phyloP scores from a whole-genome alignment of 2,113 vertebrate species.

The Jacana jacana region DNA sequence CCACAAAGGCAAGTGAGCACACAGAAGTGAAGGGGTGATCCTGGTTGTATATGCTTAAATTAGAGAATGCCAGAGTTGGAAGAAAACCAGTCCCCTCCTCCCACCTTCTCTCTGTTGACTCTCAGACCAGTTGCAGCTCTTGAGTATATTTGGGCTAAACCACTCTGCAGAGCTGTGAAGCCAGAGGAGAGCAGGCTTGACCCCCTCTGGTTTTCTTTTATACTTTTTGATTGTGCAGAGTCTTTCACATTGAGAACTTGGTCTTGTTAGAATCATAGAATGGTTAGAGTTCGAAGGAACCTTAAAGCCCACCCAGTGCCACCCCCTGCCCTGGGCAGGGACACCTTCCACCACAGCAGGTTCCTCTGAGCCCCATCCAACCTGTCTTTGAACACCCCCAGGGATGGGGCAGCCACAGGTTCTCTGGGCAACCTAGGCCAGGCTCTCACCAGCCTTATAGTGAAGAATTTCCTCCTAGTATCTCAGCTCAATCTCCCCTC shows the following conservation, averaged over 20 bases:
- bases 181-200: not conserved
- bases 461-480: too few relatives aligned
- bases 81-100: not conserved
- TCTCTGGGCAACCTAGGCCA: too few relatives aligned
- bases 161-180: not conserved
- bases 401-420: too few relatives aligned
- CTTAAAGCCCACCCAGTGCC: too few relatives aligned
- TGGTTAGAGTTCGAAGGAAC: too few relatives aligned
- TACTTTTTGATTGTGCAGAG: not conserved
- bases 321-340: too few relatives aligned
- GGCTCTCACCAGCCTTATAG: too few relatives aligned
- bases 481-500: too few relatives aligned
- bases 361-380: too few relatives aligned
- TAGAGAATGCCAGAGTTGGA: not conserved
- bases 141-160: not conserved
- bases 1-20: accelerated
- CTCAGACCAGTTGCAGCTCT: not conserved
- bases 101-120: not conserved
- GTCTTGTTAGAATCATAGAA: not conserved
- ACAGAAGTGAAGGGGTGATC: not conserved
- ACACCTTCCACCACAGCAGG: too few relatives aligned
- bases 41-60: accelerated
- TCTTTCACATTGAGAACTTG: not conserved
- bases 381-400: too few relatives aligned
- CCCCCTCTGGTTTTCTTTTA: not conserved